A percentile compares a stretch with the other conserved stretches of the same genome.
phyloP scores from a whole-genome alignment of 1,140 invertebrate genomes.

The Heliconius congener region DNA sequence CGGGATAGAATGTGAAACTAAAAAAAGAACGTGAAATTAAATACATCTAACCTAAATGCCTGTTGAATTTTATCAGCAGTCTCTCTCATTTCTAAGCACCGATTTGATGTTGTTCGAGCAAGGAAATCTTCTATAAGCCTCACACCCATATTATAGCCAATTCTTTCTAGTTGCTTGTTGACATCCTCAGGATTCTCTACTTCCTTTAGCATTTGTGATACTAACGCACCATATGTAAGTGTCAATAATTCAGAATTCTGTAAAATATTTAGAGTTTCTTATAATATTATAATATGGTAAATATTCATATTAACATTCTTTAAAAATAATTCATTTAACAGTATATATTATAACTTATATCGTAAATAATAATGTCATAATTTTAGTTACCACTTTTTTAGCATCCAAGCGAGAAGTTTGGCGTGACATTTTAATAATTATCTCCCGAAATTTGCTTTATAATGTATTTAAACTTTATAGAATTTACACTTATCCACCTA shows the following conservation, averaged over 20 bases:
- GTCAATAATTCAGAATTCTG: conserved; percentile 98
- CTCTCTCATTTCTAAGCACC: conserved; percentile 97
- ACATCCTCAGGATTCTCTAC: conserved; percentile 98
- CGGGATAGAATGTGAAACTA: no score
- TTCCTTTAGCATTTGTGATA: conserved; percentile 98
- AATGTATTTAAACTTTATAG: not conserved
- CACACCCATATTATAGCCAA: conserved; percentile 99
- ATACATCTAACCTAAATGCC: conserved; percentile 74
- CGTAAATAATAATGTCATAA: not conserved
- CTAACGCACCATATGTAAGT: conserved; percentile 98
- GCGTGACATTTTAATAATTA: conserved; percentile 56
- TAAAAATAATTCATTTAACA: not conserved
- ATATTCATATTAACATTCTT: not conserved
- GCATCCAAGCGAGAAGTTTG: conserved; percentile 77
- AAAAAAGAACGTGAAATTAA: not conserved
- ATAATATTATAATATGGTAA: not conserved
- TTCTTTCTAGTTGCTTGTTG: conserved; percentile 95
- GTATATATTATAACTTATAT: no score
- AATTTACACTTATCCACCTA: not conserved
- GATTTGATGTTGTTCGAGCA: conserved; percentile 92
- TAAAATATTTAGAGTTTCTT: conserved; percentile 55
- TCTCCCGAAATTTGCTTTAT: not conserved
- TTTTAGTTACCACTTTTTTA: conserved; percentile 74
- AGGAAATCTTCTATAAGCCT: conserved; percentile 98
- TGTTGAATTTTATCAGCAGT: conserved; percentile 98